Base-by-base conservation (phyloP, 2,888 invertebrate genomes). In the Salticus scenicus region DNA sequence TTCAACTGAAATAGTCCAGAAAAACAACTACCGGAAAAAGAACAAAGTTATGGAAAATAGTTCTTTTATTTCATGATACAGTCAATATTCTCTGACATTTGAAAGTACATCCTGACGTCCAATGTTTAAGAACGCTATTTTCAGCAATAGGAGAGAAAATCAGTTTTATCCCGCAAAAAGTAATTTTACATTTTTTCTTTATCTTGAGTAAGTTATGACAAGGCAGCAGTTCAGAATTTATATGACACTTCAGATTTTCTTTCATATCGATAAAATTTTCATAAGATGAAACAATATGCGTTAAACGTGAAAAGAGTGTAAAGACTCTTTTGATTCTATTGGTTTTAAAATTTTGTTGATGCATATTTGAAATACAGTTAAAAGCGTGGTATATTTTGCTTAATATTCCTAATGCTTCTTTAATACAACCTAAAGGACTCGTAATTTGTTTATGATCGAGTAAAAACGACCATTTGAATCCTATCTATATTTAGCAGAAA, bases 41-140 rank as follows among this genome's bases (percentile, higher is more conserved):
- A 47, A 47, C 42, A 47, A 47, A 47, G 42, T 47, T 47, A 47
- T 47, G 42, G 42, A 47, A 47, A 47, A 47, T 47, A 47, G 42
- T 47, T 47, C 42, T 47, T 47, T 47, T 47, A 47, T 47, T 47
- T 47, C 42, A 17, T 47, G 42, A 47, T 47, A 17, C 17, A 47
- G 42, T 47, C 42, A 47, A 47, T 47, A 47, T 17, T 2, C 42
- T n/a, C 42, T 47, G 42, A 47, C 42, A 47, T 47, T 47, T 47
- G 1, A 17, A 47, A 47, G 42, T 14, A 47, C 42, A 47, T 47
- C 42, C 42, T 47, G 10, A 7, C 42, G 42, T 17, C 42, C 10
- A 47, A 47, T 47, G 10, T 47, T 47, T 17, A 14, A 47, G n/a
- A 47, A 47, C 17, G 42, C 17, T 47, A 47, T 47, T 47, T 47